Evolutionary conservation across 2,888 invertebrate species (phyloP), one percentile per base, ranked within the genome.

Genomic region (Eugnorisma glareosa): DNA sequence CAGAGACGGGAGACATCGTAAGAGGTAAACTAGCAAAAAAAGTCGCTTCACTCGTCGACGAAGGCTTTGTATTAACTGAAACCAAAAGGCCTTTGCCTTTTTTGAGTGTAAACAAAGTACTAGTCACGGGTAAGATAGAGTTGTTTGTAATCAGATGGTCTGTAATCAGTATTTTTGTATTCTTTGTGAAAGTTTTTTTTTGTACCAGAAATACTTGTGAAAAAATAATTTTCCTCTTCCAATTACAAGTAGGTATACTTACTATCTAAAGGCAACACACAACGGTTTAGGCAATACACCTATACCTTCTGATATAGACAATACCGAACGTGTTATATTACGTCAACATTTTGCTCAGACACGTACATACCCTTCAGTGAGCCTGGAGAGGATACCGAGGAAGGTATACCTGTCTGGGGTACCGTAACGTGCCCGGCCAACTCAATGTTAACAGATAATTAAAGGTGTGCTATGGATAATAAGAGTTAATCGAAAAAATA

Each of bases 1-100:
- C 40, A 77, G 84, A 69, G 84, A 83, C 67, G 51, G 63, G 66
- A 68, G 66, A 70, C 66, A 66, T 57, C 57, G 70, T 67, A 73
- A 70, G 75, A 73, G 73, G 77, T 73, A 86, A 77, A 77, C 83
- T 76, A 78, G 74, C 66, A 72, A 86, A 86, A 86, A 83, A 85
- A 86, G 13, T 67, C 71, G 28, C 59, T 83, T 77, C 61, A 57
- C 71, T 76, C 69, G 77, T 72, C 68, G 73, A 57, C 73, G 67
- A 68, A 80, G 67, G 63, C 83, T 85, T 75, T 83, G 83, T 83
- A 83, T 83, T 74, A 85, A 83, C 77, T 77, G 77, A 78, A 83
- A 77, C 77, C 72, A 76, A 85, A 70, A 83, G n/a, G 68, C 72
- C n/a, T 75, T 74, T 45, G 57, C 43, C 81, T 68, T 67, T 67